Evolutionary conservation across 2,113 vertebrate genomes (phyloP).

Genomic region (Heteronetta atricapilla): DNA sequence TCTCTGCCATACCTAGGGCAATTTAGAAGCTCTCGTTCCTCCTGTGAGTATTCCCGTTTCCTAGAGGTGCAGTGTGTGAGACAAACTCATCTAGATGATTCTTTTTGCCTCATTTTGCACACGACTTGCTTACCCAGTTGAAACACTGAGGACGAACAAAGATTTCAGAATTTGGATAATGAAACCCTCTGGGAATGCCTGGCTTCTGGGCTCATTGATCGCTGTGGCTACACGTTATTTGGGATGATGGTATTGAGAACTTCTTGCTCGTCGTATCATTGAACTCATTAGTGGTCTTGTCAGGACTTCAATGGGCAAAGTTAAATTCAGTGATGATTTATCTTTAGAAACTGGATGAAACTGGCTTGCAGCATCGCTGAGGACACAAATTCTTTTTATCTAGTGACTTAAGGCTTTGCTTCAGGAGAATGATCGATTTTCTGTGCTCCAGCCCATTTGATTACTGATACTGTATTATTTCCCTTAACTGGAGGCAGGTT

Average conservation of each 20-base stretch:
- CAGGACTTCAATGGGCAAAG: neutral
- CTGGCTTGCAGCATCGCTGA: neutral
- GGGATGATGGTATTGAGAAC: neutral
- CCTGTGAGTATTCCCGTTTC: neutral
- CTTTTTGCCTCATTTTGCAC: neutral
- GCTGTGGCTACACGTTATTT: neutral
- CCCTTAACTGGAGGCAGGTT: neutral
- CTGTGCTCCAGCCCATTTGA: neutral
- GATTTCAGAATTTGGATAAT: neutral
- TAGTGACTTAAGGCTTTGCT: neutral
- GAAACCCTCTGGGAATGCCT: neutral
- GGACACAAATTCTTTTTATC: neutral
- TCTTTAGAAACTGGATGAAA: neutral
- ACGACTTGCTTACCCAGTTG: neutral
- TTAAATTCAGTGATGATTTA: neutral
- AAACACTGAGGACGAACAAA: neutral
- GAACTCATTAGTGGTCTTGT: neutral
- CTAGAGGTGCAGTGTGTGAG: neutral
- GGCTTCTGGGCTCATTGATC: neutral
- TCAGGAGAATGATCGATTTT: neutral
- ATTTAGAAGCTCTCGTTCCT: neutral
- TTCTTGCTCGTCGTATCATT: neutral
- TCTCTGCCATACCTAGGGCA: neutral
- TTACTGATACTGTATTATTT: conserved; percentile 7
- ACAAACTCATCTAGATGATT: neutral